phyloP scores from a whole-genome alignment of 2,797 vertebrate species.

The Lithobates pipiens region DNA sequence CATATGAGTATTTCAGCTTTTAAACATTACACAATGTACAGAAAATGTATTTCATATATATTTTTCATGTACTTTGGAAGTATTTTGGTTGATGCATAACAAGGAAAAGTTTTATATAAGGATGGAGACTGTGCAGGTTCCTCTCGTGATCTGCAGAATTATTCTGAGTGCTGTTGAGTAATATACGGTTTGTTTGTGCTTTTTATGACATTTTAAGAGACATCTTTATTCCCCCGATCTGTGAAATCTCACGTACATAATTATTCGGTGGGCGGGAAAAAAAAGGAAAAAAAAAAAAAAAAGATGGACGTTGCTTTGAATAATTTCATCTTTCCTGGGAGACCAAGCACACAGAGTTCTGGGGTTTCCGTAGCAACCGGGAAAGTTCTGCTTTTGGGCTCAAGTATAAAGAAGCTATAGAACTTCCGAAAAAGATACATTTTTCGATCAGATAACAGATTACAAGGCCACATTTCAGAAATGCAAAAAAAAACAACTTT shows the following conservation, averaged over 20 bases:
- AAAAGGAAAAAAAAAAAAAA: not conserved
- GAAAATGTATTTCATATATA: too few species aligned
- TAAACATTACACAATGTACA: too few species aligned
- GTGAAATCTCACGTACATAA: slow-evolving; percentile 24
- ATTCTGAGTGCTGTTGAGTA: too few species aligned
- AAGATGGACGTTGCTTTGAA: slow-evolving; percentile 36
- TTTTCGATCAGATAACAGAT: slow-evolving; percentile 43
- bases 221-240: slow-evolving; percentile 19
- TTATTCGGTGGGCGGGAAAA: slow-evolving; percentile 33
- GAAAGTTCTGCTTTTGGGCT: slow-evolving; percentile 50
- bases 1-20: too few species aligned
- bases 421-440: slow-evolving; percentile 30
- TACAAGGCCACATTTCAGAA: not conserved
- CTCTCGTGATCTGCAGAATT: too few species aligned
- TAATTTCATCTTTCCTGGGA: slow-evolving; percentile 50
- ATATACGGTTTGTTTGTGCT: not conserved
- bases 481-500: too few species aligned
- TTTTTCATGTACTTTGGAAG: too few species aligned
- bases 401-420: slow-evolving; percentile 31
- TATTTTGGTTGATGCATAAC: too few species aligned
- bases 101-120: too few species aligned
- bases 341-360: slow-evolving; percentile 37
- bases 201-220: slow-evolving; percentile 13
- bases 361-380: slow-evolving; percentile 44
- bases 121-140: too few species aligned